Evolutionary conservation across 53 echinoderm and acorn worm species (phyloP).

Genomic region (Paelopatides confundens): DNA sequence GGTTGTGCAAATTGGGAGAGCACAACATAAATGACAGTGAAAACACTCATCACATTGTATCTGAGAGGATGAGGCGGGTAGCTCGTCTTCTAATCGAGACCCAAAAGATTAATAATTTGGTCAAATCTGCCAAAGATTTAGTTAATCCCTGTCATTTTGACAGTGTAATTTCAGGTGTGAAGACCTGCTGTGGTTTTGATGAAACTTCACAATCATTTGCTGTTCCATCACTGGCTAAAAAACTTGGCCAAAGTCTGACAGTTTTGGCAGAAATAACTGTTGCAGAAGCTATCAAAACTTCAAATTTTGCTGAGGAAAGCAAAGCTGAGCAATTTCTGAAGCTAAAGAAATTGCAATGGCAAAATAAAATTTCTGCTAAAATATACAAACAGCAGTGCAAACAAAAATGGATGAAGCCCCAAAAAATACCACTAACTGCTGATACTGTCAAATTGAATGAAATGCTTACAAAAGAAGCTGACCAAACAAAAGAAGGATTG

Average conservation of each 20-base stretch:
- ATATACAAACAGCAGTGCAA: not conserved
- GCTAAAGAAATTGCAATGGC: not conserved
- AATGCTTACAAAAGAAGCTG: not conserved
- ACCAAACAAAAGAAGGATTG: not conserved
- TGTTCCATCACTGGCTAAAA: not conserved
- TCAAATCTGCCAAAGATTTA: not conserved
- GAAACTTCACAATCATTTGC: not conserved
- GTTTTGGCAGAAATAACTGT: not conserved
- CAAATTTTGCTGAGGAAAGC: not conserved
- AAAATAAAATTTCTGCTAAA: not conserved
- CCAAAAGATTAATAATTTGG: not conserved
- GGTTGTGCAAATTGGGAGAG: not conserved
- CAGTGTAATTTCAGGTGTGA: not conserved
- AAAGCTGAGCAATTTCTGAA: not conserved
- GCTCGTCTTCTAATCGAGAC: not conserved
- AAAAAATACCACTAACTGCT: constrained; percentile 45
- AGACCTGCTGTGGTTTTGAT: not conserved
- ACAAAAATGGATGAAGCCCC: constrained; percentile 20
- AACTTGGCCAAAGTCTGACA: not conserved
- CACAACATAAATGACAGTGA: not conserved
- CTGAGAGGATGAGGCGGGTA: not conserved
- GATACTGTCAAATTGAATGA: constrained; percentile 32
- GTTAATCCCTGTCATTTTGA: constrained; percentile 2
- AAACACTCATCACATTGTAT: not conserved
- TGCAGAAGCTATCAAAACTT: not conserved